A percentile compares a stretch with the other conserved stretches of the same genome.
These are phyloP conservation scores for Carcharodon carcharias DNA, from an alignment of 2,797 vertebrate genomes.

Conservation along the genomic window DNA sequence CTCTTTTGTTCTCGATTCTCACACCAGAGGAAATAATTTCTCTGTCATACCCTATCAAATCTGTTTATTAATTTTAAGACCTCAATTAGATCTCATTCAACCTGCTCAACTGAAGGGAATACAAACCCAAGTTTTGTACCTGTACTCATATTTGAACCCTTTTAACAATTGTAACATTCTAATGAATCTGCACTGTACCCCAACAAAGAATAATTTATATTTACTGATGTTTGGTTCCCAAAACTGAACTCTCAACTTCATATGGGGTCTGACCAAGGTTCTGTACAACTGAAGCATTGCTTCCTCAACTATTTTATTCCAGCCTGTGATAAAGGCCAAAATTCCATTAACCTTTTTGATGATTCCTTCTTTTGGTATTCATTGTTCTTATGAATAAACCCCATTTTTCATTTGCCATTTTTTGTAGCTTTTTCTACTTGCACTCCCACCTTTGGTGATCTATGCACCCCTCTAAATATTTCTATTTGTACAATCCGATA, in stretches of 20 bases:
- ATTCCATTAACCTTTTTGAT: neutral
- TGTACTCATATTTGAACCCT: neutral
- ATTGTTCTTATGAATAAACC: neutral
- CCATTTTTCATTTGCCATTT: neutral
- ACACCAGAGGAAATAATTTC: neutral
- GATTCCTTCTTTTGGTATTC: neutral
- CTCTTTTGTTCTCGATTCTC: neutral
- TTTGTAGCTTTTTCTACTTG: neutral
- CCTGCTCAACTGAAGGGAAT: neutral
- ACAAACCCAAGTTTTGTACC: neutral
- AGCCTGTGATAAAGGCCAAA: neutral
- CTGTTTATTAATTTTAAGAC: neutral
- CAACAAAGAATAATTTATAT: neutral
- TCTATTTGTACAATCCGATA: neutral
- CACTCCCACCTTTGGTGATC: neutral
- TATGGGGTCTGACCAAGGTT: neutral
- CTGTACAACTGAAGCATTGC: neutral
- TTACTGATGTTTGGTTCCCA: neutral
- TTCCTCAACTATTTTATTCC: neutral
- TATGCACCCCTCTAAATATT: neutral
- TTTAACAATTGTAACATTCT: neutral
- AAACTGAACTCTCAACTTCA: neutral
- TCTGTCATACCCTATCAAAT: neutral
- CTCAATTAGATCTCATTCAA: neutral
- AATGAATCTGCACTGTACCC: neutral